Base-by-base conservation (phyloP, 2,797 vertebrate genomes). In the Etheostoma nigrum region DNA sequence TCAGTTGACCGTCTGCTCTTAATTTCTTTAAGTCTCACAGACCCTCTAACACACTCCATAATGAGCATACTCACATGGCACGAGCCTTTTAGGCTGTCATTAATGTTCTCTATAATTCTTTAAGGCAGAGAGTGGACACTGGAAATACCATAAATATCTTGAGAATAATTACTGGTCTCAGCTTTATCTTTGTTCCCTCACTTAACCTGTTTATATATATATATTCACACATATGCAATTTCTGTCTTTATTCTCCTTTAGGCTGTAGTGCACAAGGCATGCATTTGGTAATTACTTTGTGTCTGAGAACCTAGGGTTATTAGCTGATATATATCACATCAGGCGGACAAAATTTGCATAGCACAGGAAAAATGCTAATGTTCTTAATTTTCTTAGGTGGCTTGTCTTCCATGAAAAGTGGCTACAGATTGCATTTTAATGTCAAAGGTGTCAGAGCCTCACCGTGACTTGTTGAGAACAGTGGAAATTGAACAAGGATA, bases 401-500 rank as follows among this genome's bases (percentile, higher is more conserved):
- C 51, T 49, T 74, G 60, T 61, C 62, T 55, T 69, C 30, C 14
- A 27, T 71, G 59, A 58, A 69, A 82, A 81, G 63, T 60, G 47
- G 55, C 44, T 55, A 15, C 44, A 79, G 40, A 54, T 85, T 72
- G 36, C 78, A 72, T 86, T 88, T 82, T 78, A 85, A 86, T 88
- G 55, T 40, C 10, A 57, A 63, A 81, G 59, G 63, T 80, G 79
- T 89, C 65, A 75, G 44, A 63, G 70, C 40, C 53, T 64, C 69
- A 63, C 74, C 55, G 25, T 61, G 69, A 78, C 64, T 70, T 40
- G 47, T 48, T 88, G 89, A 87, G 79, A 88, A 71, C 79, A 85
- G 78, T 72, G 10, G 40, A 89, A 89, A 90, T 86, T 86, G 81
- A 92, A 91, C 84, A 87, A 80, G 84, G 79, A 81, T 61, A 64